Evolutionary conservation across 2,888 invertebrate genomes (phyloP).

Genomic region (Bombyx huttoni): DNA sequence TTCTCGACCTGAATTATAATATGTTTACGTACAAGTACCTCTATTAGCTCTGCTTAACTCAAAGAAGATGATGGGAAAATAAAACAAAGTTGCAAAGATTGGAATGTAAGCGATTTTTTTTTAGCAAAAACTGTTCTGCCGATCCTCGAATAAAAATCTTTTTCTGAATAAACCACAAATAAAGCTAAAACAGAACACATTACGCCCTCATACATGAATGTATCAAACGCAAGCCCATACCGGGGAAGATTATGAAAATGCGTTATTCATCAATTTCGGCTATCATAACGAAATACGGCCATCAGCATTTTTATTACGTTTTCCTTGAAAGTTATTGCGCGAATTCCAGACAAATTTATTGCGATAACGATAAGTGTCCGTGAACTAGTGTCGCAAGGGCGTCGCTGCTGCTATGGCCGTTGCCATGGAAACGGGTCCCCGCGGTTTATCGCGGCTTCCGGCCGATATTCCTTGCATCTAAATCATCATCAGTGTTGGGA

Average conservation of each 20-base stretch:
- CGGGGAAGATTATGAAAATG: constrained; percentile 12
- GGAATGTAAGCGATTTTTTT: too few relatives aligned
- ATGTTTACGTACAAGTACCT: background rate
- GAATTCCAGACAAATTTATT: constrained; percentile 67
- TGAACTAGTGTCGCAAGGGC: constrained; percentile 54
- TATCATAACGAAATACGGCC: constrained; percentile 24
- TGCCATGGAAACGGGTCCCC: constrained; percentile 47
- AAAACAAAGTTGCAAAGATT: too few relatives aligned
- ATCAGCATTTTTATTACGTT: constrained; percentile 50
- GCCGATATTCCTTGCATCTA: constrained; percentile 61
- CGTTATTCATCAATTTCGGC: constrained; percentile 17
- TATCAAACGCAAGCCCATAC: background rate
- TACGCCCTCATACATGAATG: background rate
- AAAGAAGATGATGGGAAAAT: too few relatives aligned
- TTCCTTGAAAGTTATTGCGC: constrained; percentile 47
- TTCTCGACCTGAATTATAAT: background rate
- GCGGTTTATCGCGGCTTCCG: constrained; percentile 51
- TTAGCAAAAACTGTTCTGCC: background rate
- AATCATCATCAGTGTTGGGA: constrained; percentile 66
- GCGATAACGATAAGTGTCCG: constrained; percentile 65
- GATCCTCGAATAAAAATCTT: background rate
- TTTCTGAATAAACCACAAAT: background rate
- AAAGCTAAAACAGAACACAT: background rate
- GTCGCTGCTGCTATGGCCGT: constrained; percentile 24
- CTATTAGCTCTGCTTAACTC: background rate